phyloP scores from a whole-genome alignment of 2,888 invertebrate species.

The Meganola albula region DNA sequence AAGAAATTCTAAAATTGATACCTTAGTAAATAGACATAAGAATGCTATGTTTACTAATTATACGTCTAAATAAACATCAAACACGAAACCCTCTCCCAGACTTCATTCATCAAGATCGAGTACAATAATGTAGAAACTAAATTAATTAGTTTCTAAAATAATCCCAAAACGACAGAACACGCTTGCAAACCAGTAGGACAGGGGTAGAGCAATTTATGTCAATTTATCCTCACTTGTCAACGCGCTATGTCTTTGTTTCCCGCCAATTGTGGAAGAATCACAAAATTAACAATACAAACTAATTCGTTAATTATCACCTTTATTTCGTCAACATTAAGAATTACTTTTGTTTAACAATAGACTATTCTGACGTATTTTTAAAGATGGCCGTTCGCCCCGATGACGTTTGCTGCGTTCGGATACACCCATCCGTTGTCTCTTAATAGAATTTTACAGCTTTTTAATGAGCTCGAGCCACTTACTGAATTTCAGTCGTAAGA shows the following conservation, averaged over 20 bases:
- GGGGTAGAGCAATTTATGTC: constrained; percentile 65
- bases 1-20: neutral
- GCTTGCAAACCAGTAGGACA: constrained; percentile 43
- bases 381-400: constrained; percentile 17
- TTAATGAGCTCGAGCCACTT: constrained; percentile 70
- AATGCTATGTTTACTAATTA: constrained; percentile 22
- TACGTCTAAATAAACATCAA: constrained; percentile 12
- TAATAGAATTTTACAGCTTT: constrained; percentile 72
- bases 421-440: constrained; percentile 51
- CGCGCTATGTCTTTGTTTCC: constrained; percentile 52
- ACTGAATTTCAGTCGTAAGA: constrained; percentile 60
- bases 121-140: constrained; percentile 49
- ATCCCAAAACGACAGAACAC: constrained; percentile 38
- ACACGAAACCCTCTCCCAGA: constrained; percentile 13
- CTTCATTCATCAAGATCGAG: constrained; percentile 48
- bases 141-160: constrained; percentile 58
- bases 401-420: constrained; percentile 34
- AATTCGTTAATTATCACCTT: constrained; percentile 29
- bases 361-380: constrained; percentile 20
- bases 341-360: constrained; percentile 28
- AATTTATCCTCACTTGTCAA: constrained; percentile 69
- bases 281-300: constrained; percentile 24
- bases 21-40: constrained; percentile 2
- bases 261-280: constrained; percentile 42
- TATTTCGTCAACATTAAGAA: constrained; percentile 26